Evolutionary conservation across 2,113 vertebrate genomes (phyloP), one percentile per base, ranked within the genome.

Genomic region (Dermatemys mawii): DNA sequence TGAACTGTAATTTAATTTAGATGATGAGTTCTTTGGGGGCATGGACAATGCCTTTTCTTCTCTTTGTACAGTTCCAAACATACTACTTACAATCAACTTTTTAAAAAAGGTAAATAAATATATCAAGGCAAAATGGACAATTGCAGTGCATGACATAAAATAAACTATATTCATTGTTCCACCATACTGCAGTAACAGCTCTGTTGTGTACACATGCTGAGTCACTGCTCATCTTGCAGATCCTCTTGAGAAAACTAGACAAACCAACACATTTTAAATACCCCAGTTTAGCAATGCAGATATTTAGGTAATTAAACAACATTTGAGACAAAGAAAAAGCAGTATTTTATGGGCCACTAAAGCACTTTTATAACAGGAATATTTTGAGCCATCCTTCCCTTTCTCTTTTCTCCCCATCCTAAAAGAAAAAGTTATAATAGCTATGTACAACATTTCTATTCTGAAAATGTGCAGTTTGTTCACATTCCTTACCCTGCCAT

Each of bases 41-140:
- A 4, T 51, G 78, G 16, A 79, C 35, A 38, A 70, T 41, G 49
- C n/a, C 1, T 0, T 46, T 81, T 19, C 16, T 55, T 11, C 8
- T 5, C n/a, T 26, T 14, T 32, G 19, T 3, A 0, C 17, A 17
- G 8, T 48, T 75, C 85, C 75, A 41, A 0, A 2, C 70, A 44
- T 57, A 13, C 9, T 14, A 19, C 38, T n/a, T 10, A 78, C 57
- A 90, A 73, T 3, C 2, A 82, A 8, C 35, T 29, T 80, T 88
- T 46, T 32, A 46, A 2, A 29, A 63, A 5, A 41, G 79, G 17
- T 12, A 13, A 48, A 27, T 78, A 48, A 5, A 57, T 4, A 8
- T 54, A 75, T 0, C 46, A 50, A 29, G 22, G 11, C 49, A 80
- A 89, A 35, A 10, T 5, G 6, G 2, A 32, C 79, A 63, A 60